Conservation (phyloP, 1,140 invertebrate species). For the Hestina assimilis region DNA sequence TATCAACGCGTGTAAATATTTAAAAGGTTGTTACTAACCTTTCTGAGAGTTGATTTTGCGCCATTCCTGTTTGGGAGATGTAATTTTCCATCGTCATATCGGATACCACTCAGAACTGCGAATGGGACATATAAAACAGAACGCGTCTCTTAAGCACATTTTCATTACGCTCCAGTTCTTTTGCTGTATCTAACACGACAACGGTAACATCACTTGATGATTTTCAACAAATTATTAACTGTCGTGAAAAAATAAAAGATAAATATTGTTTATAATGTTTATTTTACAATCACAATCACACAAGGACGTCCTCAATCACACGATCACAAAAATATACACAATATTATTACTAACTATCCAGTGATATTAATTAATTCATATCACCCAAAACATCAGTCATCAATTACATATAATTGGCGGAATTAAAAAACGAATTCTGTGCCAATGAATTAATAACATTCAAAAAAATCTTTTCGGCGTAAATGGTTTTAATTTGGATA, state of each 20-base stretch:
- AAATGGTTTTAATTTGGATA: conserved; percentile 31
- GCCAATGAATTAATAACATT: conserved; percentile 36
- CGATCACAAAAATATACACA: conserved; percentile 66
- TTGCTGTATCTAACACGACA: conserved; percentile 33
- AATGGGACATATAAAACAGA: conserved; percentile 49
- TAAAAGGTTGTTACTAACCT: conserved; percentile 39
- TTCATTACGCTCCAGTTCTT: conserved; percentile 53
- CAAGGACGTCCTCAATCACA: conserved; percentile 76
- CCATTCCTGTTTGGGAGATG: conserved; percentile 49
- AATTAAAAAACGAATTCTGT: conserved; percentile 36
- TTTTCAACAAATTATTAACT: conserved; percentile 14
- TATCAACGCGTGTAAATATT: neutral
- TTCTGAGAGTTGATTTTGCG: conserved; percentile 50
- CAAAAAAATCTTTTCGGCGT: conserved; percentile 29
- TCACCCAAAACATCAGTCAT: conserved; percentile 75
- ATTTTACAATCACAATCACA: conserved; percentile 70
- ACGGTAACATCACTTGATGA: conserved; percentile 18
- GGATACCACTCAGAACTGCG: conserved; percentile 28
- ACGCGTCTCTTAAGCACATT: conserved; percentile 23
- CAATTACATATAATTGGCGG: conserved; percentile 51
- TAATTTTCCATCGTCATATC: conserved; percentile 53
- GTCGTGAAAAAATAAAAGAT: conserved; percentile 28
- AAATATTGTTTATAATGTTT: conserved; percentile 49
- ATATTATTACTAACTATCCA: conserved; percentile 65
- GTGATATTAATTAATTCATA: conserved; percentile 70